Conservation (phyloP, 2,113 vertebrate species). For the Rhadina sibilatrix region DNA sequence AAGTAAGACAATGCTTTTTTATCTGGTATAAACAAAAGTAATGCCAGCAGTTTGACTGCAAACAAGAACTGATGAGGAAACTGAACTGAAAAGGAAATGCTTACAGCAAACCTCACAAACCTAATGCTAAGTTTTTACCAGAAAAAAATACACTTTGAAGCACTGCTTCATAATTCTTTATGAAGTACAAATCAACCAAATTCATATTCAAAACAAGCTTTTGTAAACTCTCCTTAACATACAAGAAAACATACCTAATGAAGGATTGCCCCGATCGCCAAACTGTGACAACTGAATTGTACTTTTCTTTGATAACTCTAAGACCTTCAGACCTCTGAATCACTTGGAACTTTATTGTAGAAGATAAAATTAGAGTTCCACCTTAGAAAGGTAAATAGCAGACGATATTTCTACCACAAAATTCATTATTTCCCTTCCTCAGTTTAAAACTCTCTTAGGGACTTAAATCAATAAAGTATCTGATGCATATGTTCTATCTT, state of each 20-base stretch:
- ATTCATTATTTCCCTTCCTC: not conserved
- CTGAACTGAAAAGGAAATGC: not conserved
- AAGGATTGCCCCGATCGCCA: not conserved
- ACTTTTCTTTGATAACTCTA: not conserved
- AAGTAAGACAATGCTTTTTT: conserved; percentile 35
- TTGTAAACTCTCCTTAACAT: not conserved
- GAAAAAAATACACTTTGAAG: not conserved
- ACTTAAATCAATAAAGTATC: conserved; percentile 44
- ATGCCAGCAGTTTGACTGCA: not conserved
- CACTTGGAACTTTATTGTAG: not conserved
- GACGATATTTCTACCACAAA: not conserved
- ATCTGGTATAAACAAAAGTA: conserved; percentile 18
- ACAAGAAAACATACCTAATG: not conserved
- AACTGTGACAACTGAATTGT: not conserved
- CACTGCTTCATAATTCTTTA: fast-evolving
- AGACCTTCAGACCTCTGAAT: not conserved
- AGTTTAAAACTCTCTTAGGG: not conserved
- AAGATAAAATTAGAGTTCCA: not conserved
- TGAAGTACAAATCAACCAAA: not conserved
- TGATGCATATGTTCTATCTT: conserved; percentile 19
- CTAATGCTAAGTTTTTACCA: not conserved
- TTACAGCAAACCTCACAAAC: not conserved
- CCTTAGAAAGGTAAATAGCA: not conserved
- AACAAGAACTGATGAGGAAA: not conserved
- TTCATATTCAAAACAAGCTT: not conserved